These are phyloP conservation scores for Penaeus chinensis DNA, from an alignment of 1,140 invertebrate species.

Conservation along the genomic window DNA sequence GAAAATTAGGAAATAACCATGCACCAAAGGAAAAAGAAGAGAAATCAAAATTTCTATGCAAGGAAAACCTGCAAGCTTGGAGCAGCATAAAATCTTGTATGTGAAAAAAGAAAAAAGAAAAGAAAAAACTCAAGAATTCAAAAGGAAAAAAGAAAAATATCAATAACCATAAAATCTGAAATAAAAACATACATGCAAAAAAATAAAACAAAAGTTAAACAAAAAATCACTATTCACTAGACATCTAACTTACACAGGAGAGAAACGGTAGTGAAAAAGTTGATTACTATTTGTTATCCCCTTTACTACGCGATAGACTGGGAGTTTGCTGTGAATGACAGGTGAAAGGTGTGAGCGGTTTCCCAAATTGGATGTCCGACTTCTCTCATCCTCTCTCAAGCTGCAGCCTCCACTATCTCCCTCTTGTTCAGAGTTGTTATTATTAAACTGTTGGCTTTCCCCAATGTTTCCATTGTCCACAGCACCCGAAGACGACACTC, in stretches of 20 bases:
- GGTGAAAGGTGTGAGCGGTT: slow-evolving; percentile 24
- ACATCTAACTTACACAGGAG: slow-evolving; percentile 61
- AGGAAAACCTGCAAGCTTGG: too few relatives aligned
- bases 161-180: not conserved
- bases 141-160: not conserved
- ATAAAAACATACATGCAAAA: not conserved
- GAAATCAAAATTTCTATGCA: too few relatives aligned
- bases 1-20: not conserved
- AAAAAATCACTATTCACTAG: slow-evolving; percentile 58
- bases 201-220: not conserved
- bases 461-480: slow-evolving; percentile 54
- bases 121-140: not conserved
- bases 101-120: not conserved
- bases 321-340: slow-evolving; percentile 44
- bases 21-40: not conserved
- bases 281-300: slow-evolving; percentile 61
- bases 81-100: too few relatives aligned
- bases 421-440: slow-evolving; percentile 47
- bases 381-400: slow-evolving; percentile 33
- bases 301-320: slow-evolving; percentile 56
- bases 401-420: slow-evolving; percentile 23
- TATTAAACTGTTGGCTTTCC: slow-evolving; percentile 41
- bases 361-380: slow-evolving; percentile 18
- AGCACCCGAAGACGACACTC: slow-evolving; percentile 18
- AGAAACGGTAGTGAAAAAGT: slow-evolving; percentile 62